Evolutionary conservation across 1,140 invertebrate species (phyloP), one percentile per base, ranked within the genome.

Genomic region (Dendroctonus ponderosae): DNA sequence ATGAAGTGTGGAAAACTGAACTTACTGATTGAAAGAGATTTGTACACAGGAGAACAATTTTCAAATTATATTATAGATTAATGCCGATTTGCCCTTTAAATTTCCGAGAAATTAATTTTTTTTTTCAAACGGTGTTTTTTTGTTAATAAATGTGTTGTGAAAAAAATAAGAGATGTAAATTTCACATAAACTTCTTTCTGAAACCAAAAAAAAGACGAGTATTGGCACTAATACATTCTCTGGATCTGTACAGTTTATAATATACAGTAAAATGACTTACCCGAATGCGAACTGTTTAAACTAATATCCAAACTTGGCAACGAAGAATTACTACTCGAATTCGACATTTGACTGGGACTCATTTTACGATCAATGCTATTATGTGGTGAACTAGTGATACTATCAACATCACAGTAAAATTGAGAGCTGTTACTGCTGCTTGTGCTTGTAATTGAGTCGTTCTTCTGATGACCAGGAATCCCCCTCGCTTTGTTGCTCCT

Each of bases 381-480:
- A 72, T 90, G 85, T 15, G 90, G 88, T 62, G 89, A 91, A 71
- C 85, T 87, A 3, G 85, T 78, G 7, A 83, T 75, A 5, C 87
- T 87, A 71, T 91, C 90, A 4, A 89, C 81, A 74, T 91, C 91
- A 74, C 86, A 91, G 74, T 92, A 92, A 79, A 93, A 93, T 73
- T 93, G 91, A 0, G 90, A 91, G 67, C 89, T 91, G 52, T 89
- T 91, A 74, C 89, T 89, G 74, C 89, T 89, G 69, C 91, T 93
- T 3, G 92, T 94, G 65, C 91, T 93, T 0, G 93, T 91, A 66
- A 95, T 92, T 1, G 92, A 95, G 79, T 95, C 91, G 79, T 92
- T 95, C 78, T 96, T 96, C 37, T 89, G 84, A 77, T 95, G 93
- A 8, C 91, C 87, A 43, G 82, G 79, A 71, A 64, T 71, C 15